A percentile compares a stretch with the other conserved stretches of the same genome.
These are phyloP conservation scores for Listrodromus nycthemerus DNA, from an alignment of 2,888 invertebrate genomes.

Conservation along the genomic window DNA sequence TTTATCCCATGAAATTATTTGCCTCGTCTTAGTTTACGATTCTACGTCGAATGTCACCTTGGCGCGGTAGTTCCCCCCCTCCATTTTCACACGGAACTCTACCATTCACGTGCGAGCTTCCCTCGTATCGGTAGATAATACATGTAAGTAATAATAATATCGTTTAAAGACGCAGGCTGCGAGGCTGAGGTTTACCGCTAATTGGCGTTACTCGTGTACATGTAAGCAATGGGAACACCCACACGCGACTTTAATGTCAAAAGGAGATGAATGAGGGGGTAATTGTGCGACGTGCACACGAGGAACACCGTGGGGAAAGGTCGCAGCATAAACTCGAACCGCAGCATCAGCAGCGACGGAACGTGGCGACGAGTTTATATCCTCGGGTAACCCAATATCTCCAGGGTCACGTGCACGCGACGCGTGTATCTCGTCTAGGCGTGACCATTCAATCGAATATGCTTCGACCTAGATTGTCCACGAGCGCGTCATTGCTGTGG, in stretches of 20 bases:
- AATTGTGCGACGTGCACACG: conserved; percentile 8
- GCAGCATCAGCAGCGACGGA: conserved; percentile 21
- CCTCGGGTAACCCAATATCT: conserved; percentile 65
- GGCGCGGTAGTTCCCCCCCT: not conserved
- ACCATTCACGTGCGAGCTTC: not conserved
- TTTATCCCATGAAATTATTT: not conserved
- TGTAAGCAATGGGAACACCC: conserved; percentile 30
- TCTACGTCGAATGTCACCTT: not conserved
- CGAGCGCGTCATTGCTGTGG: conserved; percentile 34
- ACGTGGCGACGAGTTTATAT: conserved; percentile 5
- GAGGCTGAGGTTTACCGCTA: conserved; percentile 21
- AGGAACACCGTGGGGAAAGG: conserved; percentile 35
- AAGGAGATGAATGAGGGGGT: conserved; percentile 16
- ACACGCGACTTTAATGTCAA: conserved; percentile 57
- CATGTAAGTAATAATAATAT: not conserved
- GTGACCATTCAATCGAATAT: conserved; percentile 69
- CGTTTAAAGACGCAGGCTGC: conserved; percentile 16
- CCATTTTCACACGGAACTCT: not conserved
- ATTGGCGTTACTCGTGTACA: conserved; percentile 8
- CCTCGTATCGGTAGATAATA: not conserved
- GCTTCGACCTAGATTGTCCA: conserved; percentile 65
- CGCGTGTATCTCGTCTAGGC: conserved; percentile 62
- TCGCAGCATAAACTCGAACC: conserved; percentile 33
- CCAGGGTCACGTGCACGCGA: conserved; percentile 63
- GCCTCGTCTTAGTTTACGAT: not conserved